Evolutionary conservation across 2,113 vertebrate species (phyloP).

Genomic region (Hyaena hyaena): DNA sequence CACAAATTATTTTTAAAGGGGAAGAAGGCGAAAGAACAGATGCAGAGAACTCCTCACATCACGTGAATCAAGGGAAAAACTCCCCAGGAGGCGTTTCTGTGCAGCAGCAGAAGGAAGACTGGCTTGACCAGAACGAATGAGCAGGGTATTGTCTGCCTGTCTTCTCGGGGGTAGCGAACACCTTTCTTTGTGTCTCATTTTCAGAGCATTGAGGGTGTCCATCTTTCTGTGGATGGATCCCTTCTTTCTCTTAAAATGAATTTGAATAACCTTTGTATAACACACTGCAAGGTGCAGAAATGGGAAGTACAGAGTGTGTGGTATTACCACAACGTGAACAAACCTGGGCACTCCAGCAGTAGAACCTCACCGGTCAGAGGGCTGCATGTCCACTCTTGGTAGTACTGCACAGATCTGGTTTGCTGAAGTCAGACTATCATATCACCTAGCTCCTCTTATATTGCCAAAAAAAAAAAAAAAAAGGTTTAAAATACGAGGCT

Average conservation of each 20-base stretch:
- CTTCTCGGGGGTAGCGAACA: neutral
- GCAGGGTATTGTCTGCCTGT: neutral
- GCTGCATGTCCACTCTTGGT: neutral
- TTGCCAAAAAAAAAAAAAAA: neutral
- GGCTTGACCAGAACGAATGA: fast-evolving
- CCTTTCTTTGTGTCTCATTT: neutral
- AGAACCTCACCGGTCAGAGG: fast-evolving
- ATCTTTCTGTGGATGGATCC: fast-evolving
- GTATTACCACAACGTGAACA: neutral
- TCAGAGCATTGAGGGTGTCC: neutral
- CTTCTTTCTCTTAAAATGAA: neutral
- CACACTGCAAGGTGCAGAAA: neutral
- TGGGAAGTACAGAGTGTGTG: fast-evolving
- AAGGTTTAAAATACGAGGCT: neutral
- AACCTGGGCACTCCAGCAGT: fast-evolving
- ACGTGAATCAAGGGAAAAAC: neutral
- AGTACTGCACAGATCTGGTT: neutral
- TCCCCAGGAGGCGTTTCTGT: neutral
- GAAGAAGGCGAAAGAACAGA: constrained; percentile 70
- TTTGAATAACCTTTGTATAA: neutral
- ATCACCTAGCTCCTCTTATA: neutral
- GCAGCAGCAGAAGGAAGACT: neutral
- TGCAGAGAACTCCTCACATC: neutral
- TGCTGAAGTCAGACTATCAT: neutral
- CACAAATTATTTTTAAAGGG: constrained; percentile 77